Evolutionary conservation across 2,797 vertebrate species (phyloP), one percentile per base, ranked within the genome.

Genomic region (Pangasius sanitwongsei): DNA sequence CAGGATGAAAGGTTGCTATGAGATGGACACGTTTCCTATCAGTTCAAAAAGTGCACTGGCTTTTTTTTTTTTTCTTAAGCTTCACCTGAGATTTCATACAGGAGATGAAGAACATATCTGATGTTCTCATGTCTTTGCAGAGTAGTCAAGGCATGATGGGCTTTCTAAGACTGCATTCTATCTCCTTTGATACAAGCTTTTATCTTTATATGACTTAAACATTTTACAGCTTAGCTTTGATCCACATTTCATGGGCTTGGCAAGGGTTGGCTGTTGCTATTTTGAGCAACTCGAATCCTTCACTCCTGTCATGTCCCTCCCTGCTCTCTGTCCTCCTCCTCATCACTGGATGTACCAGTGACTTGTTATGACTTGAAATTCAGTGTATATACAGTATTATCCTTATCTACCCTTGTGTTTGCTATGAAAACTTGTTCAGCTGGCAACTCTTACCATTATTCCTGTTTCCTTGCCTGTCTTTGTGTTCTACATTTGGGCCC

Each of bases 11-110:
- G 87, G 74, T 84, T 75, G 53, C 50, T 86, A 82, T 67, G 74
- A 90, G 75, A 89, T 83, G 88, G 86, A 85, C 37, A 91, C 20
- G 74, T 89, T 89, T 92, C 75, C 81, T 82, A 78, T 90, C n/a
- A 89, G 80, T 87, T 88, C 74, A 90, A 89, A 91, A 91, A 90
- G 65, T 78, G 87, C 28, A 72, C 74, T 65, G 34, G 59, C 87
- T 87, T 83, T 87, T 87, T 84, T 89, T 48, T 37, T 37, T 37
- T 3, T 37, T 37, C 2, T 37, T 37, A 37, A 37, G 70, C 87
- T 87, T 89, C 75, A 65, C 89, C 82, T 61, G 55, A 84, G 74
- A 89, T 86, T 87, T 86, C 75, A 85, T 85, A 72, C 83, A 83
- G n/a, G 65, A 89, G 83, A 90, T 87, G 74, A 87, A 84, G 55